Base-by-base conservation (phyloP, 2,888 invertebrate genomes). In the Drosophila neutralis region DNA sequence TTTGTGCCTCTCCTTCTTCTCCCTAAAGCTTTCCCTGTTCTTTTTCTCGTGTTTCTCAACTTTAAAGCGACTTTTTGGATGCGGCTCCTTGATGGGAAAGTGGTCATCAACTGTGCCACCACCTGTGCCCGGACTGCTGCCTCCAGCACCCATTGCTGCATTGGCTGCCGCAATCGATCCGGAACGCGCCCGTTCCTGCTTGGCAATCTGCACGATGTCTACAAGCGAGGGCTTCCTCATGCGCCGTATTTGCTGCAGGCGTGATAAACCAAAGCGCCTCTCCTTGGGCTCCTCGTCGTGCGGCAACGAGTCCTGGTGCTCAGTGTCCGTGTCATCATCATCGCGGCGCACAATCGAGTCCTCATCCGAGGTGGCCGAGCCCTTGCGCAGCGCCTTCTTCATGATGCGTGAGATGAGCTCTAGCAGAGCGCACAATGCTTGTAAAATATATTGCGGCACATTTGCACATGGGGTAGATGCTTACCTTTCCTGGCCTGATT, bases 271-370 rank as follows among this genome's bases (percentile, higher is more conserved):
- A 21, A 90, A 83, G 8, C 85, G 78, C 60, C 86, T 90, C 27
- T 91, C 91, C 53, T 90, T 91, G 33, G 89, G 89, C 62, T 93
- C 92, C 64, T 93, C 91, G 76, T 95, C 96, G 85, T 95, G 95
- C 0, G 96, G 95, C 72, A 96, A 91, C 0, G 95, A 95, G 88
- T 96, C 96, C 78, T 96, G 95, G 90, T 95, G 95, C 79, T 96
- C 96, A 1, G 95, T 95, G 79, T 96, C 96, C 0, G 96, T 96
- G 91, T 95, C 95, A 74, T 95, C 95, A 61, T 94, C 93, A 31
- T 93, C 93, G 77, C 89, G 93, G 4, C 87, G 89, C 42, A 82
- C 79, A 54, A 86, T 83, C 6, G 93, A 93, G 36, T 94, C 94
- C 60, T 95, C 95, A 15, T 94, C 94, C 1, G 94, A 94, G 21